A percentile compares a stretch with the other conserved stretches of the same genome.
These are phyloP conservation scores for Chaetogeoica ovagalla DNA, from an alignment of 2,888 invertebrate genomes.

Conservation along the genomic window DNA sequence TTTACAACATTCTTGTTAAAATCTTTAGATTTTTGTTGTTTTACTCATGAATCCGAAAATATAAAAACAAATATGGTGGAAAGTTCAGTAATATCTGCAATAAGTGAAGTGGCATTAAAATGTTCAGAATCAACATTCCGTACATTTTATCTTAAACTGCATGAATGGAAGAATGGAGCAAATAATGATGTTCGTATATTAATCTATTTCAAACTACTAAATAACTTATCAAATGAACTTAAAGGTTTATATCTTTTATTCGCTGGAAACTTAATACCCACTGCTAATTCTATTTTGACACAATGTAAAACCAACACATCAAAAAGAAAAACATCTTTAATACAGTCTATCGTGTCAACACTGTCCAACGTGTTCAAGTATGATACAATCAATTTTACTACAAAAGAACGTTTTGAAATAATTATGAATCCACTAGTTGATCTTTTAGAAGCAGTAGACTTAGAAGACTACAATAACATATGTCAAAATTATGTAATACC, in stretches of 20 bases:
- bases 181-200: constrained; percentile 63
- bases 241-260: constrained; percentile 89
- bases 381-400: constrained; percentile 82
- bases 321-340: constrained; percentile 61
- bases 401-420: constrained; percentile 80
- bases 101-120: constrained; percentile 81
- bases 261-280: constrained; percentile 80
- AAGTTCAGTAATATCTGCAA: constrained; percentile 72
- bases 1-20: constrained; percentile 76
- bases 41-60: constrained; percentile 55
- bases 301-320: constrained; percentile 69
- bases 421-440: constrained; percentile 86
- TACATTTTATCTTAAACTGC: constrained; percentile 83
- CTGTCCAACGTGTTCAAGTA: constrained; percentile 77
- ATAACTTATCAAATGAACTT: constrained; percentile 76
- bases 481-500: constrained; percentile 70
- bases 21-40: constrained; percentile 69
- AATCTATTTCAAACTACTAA: constrained; percentile 67
- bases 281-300: constrained; percentile 75
- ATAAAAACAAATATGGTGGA: constrained; percentile 67
- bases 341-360: constrained; percentile 75
- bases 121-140: constrained; percentile 86
- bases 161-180: constrained; percentile 74
- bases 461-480: constrained; percentile 66
- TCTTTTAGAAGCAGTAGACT: constrained; percentile 59